Evolutionary conservation across 2,113 vertebrate genomes (phyloP).

Genomic region (Ictalurus furcatus): DNA sequence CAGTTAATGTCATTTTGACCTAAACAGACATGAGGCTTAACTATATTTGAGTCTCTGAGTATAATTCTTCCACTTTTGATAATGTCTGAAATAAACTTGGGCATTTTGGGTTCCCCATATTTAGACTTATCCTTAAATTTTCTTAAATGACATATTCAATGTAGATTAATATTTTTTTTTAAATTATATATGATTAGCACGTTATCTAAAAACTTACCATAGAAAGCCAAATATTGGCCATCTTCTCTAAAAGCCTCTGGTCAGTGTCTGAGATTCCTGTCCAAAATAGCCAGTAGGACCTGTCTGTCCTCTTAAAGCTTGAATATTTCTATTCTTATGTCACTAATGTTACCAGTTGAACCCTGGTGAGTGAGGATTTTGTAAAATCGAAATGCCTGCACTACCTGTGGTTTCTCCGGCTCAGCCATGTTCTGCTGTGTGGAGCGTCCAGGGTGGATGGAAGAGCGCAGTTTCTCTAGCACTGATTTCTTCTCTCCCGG

Average conservation of each 20-base stretch:
- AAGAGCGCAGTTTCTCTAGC: constrained; percentile 84
- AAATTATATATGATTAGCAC: background rate
- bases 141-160: background rate
- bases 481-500: constrained; percentile 78
- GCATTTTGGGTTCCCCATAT: background rate
- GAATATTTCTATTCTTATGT: background rate
- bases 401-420: constrained; percentile 67
- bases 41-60: background rate
- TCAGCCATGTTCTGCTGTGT: constrained; percentile 67
- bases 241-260: background rate
- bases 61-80: background rate
- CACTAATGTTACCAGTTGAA: background rate
- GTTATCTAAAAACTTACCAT: background rate
- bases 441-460: constrained; percentile 73
- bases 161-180: background rate
- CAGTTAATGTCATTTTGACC: background rate
- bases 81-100: background rate
- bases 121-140: background rate
- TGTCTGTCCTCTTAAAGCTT: background rate
- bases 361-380: too few species aligned
- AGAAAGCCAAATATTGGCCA: background rate
- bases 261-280: background rate
- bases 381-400: background rate
- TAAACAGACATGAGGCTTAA: background rate
- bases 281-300: background rate